Base-by-base conservation (phyloP, 2,888 invertebrate genomes). In the Athalia rosae region DNA sequence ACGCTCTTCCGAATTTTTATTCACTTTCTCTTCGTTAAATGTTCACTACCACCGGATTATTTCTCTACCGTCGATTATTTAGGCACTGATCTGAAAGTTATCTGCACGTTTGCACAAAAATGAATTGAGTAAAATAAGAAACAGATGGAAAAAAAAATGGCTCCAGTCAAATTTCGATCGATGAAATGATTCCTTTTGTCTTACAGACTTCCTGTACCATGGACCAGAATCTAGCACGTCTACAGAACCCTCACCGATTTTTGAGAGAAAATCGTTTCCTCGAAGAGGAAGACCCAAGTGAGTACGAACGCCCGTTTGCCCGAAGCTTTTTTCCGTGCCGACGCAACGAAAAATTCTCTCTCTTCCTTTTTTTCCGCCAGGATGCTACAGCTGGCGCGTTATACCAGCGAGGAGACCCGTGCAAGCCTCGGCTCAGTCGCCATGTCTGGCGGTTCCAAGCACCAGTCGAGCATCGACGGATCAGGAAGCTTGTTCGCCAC, bases 191-290 rank as follows among this genome's bases (percentile, higher is more conserved):
- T 45, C 53, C 45, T 50, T 45, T 43, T 79, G 47, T 77, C 48
- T 85, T 84, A 4, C 84, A 90, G 90, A 90, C 89, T 89, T 90
- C 88, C 85, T 90, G 87, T 90, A 89, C 88, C 90, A 89, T 87
- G 90, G 90, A 86, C 89, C 89, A 88, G 90, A 91, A 88, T 91
- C 90, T 86, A 90, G 91, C 88, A 90, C 90, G 87, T 91, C 91
- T 85, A 90, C 90, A 85, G 91, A 91, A 89, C 90, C 90, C 87
- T 91, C 91, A 86, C 91, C 91, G 85, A 87, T 91, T 87, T 89
- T 88, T 87, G 90, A 91, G 88, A 89, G 90, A 89, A 89, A 89
- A 89, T 89, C 89, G 87, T 89, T 89, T 89, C 89, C 89, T 87
- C 87, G 89, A 89, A 86, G 89, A 87, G 89, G 89, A 89, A 80